Evolutionary conservation across 2,888 invertebrate genomes (phyloP).

Genomic region (Parochlus steinenii): DNA sequence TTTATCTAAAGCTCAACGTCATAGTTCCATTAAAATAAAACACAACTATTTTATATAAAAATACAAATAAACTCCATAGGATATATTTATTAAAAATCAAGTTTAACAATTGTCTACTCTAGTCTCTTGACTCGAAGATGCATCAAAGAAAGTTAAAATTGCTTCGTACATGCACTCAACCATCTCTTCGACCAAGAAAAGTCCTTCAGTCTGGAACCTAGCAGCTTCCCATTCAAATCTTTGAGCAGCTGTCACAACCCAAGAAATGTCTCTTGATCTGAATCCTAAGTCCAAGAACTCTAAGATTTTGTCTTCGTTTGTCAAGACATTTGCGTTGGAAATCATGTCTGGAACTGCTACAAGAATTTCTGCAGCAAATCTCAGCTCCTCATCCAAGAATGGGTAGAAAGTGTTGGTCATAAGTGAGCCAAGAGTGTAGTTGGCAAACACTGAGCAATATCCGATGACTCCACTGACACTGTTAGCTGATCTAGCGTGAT

Average conservation of each 20-base stretch:
- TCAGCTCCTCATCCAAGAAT: conserved; percentile 4
- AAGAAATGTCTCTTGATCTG: neutral
- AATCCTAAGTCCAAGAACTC: conserved; percentile 7
- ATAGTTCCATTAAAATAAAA: too few relatives aligned
- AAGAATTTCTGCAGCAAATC: conserved; percentile 1
- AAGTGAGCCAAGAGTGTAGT: neutral
- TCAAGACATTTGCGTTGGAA: conserved; percentile 10
- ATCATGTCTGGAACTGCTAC: neutral
- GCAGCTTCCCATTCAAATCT: conserved; percentile 7
- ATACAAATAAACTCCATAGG: too few relatives aligned
- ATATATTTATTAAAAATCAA: too few relatives aligned
- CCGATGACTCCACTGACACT: conserved; percentile 1
- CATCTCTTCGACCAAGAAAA: conserved; percentile 7
- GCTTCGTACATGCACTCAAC: neutral
- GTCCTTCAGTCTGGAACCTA: conserved; percentile 4
- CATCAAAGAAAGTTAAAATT: too few relatives aligned
- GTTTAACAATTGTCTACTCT: too few relatives aligned
- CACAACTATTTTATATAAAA: too few relatives aligned
- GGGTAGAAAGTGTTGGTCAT: conserved; percentile 8
- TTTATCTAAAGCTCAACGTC: too few relatives aligned
- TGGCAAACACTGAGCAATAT: conserved; percentile 4
- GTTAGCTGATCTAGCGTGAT: neutral
- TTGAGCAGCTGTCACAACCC: conserved; percentile 7
- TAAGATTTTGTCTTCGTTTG: conserved; percentile 4
- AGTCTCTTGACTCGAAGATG: too few relatives aligned